Percentiles rank a stretch among this genome's conserved stretches.
phyloP scores from a whole-genome alignment of 2,888 invertebrate genomes.

The Chironomus tentans region DNA sequence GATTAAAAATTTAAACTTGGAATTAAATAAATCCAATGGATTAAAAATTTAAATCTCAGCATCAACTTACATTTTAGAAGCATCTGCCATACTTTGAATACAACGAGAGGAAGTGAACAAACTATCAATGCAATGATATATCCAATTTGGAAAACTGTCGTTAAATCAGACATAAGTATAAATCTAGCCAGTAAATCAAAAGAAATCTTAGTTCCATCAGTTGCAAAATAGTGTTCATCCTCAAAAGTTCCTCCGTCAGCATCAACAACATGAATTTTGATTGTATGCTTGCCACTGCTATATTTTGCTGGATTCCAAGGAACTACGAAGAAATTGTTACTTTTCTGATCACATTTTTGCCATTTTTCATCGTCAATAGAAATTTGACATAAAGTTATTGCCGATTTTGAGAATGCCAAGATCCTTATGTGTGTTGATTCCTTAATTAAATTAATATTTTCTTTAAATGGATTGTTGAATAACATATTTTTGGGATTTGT shows the following conservation, averaged over 20 bases:
- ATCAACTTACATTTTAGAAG: slow-evolving; percentile 43
- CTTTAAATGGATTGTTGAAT: slow-evolving; percentile 61
- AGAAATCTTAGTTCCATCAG: slow-evolving; percentile 59
- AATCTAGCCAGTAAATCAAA: slow-evolving; percentile 62
- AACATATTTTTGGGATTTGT: slow-evolving; percentile 86
- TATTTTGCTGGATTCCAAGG: slow-evolving; percentile 65
- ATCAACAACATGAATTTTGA: slow-evolving; percentile 54
- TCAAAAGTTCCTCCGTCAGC: slow-evolving; percentile 43
- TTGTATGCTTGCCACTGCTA: slow-evolving; percentile 54
- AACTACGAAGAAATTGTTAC: slow-evolving; percentile 62
- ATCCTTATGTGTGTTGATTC: slow-evolving; percentile 74
- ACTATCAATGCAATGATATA: slow-evolving; percentile 54
- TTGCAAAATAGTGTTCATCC: slow-evolving; percentile 60
- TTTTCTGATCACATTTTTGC: slow-evolving; percentile 50
- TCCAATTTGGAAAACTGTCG: slow-evolving; percentile 57
- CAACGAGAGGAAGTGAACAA: slow-evolving; percentile 55
- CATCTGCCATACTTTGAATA: slow-evolving; percentile 52
- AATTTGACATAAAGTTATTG: slow-evolving; percentile 55
- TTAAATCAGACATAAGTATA: slow-evolving; percentile 67
- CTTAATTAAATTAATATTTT: slow-evolving; percentile 48
- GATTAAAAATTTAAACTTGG: neutral
- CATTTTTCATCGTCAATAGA: slow-evolving; percentile 57
- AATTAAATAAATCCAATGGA: neutral
- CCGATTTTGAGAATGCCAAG: slow-evolving; percentile 63
- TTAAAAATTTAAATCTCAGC: neutral